phyloP scores from a whole-genome alignment of 2,797 vertebrate species.

The Gymnothorax javanicus region DNA sequence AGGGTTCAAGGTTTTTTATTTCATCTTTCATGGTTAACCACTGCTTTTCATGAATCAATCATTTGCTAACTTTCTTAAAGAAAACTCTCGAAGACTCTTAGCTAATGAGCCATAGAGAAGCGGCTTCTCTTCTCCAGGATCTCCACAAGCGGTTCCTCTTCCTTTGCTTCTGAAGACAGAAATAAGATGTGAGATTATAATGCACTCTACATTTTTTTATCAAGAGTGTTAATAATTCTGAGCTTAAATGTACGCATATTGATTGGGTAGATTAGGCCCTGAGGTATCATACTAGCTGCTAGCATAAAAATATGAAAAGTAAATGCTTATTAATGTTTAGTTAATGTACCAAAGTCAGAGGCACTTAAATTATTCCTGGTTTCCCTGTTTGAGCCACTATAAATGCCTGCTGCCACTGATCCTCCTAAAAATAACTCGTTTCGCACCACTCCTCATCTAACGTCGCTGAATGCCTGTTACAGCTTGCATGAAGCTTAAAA shows the following conservation, averaged over 20 bases:
- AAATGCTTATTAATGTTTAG: background rate
- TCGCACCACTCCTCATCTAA: background rate
- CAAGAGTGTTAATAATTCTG: too few species aligned
- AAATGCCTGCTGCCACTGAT: background rate
- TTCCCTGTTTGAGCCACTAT: background rate
- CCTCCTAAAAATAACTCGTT: background rate
- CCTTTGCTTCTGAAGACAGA: conserved; percentile 29
- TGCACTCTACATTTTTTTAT: conserved; percentile 4
- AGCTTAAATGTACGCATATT: too few species aligned
- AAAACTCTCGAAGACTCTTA: conserved; percentile 43
- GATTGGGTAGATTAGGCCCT: too few species aligned
- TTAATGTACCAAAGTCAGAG: background rate
- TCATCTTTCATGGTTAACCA: background rate
- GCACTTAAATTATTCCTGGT: background rate
- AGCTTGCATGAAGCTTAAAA: background rate
- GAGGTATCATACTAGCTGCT: background rate
- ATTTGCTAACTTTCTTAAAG: conserved; percentile 30
- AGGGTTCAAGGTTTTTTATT: background rate
- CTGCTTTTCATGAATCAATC: background rate
- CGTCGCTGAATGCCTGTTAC: background rate
- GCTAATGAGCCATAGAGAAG: conserved; percentile 50
- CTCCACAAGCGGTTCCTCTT: too few species aligned
- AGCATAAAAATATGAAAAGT: background rate
- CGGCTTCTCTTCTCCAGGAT: conserved; percentile 49
- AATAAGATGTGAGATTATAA: conserved; percentile 22